Evolutionary conservation across 2,888 invertebrate genomes (phyloP), one percentile per base, ranked within the genome.

Genomic region (Troilus luridus): DNA sequence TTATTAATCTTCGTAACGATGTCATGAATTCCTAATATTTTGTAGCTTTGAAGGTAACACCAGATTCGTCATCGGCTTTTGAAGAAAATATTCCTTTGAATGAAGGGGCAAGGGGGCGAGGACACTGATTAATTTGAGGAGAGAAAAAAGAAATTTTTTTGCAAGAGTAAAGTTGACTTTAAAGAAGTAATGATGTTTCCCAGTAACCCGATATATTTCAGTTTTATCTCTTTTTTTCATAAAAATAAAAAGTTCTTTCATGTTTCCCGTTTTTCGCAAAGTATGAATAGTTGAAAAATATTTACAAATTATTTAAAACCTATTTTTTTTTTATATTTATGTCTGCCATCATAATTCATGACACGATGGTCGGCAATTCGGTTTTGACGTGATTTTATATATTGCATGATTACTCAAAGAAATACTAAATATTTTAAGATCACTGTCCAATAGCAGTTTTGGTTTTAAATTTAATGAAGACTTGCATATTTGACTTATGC

Each of bases 51-150:
- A 56, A 6, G 17, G 85, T 85, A 58, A 7, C 0, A 56, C 21
- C 21, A 85, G 54, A 85, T 85, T 85, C n/a, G 56, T 58, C 85
- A 85, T 85, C 56, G 56, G 85, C 56, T 56, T 85, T 85, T 21
- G 56, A 56, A 85, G 56, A 56, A 85, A 56, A 85, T 58, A 85
- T 85, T 85, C 85, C 85, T 85, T 85, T 85, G 85, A 56, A 58
- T 56, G 85, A 85, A 56, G 56, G 56, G 56, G 12, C 54, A 85
- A 85, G 56, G 85, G 85, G n/a, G 56, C 56, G 85, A 56, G 85
- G 56, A n/a, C 21, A 56, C 85, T 85, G 85, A 56, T 85, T 85
- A 85, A 85, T 85, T 85, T 85, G 56, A 58, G 21, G 0, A 14
- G 56, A n/a, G 85, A 56, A 77, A 85, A 56, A 81, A 85, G n/a